Evolutionary conservation across 1,140 invertebrate species (phyloP).

Genomic region (Apis cerana): DNA sequence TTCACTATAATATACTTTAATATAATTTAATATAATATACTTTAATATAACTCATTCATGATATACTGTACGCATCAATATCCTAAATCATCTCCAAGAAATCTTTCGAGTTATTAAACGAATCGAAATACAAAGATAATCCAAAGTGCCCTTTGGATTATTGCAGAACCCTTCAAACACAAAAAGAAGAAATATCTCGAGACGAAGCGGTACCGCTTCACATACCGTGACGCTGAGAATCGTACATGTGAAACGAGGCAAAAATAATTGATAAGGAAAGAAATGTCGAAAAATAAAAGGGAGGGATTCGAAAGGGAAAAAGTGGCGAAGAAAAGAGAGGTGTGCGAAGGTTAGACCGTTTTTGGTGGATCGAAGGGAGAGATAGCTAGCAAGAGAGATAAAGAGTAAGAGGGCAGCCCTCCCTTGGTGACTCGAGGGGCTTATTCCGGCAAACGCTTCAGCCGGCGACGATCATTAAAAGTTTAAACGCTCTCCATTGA

Average conservation of each 20-base stretch:
- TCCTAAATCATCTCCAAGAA: too few relatives aligned
- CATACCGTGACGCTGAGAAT: not conserved
- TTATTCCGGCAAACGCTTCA: constrained; percentile 71
- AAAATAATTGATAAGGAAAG: constrained; percentile 35
- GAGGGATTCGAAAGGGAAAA: not conserved
- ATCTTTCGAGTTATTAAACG: too few relatives aligned
- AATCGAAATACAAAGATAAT: not conserved
- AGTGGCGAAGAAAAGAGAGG: not conserved
- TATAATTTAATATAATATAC: too few relatives aligned
- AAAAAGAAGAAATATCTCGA: not conserved
- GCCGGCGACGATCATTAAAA: constrained; percentile 77
- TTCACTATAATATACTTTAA: too few relatives aligned
- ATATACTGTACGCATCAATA: too few relatives aligned
- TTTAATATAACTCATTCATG: too few relatives aligned
- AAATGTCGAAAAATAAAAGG: not conserved
- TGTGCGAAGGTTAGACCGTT: not conserved
- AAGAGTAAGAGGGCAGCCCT: not conserved
- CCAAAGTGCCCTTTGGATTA: too few relatives aligned
- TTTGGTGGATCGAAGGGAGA: not conserved
- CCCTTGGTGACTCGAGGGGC: constrained; percentile 63
- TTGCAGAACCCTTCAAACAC: not conserved
- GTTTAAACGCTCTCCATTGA: constrained; percentile 75
- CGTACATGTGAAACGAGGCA: constrained; percentile 17
- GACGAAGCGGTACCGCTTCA: not conserved
- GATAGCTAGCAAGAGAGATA: not conserved